Percentiles rank a stretch among this genome's conserved stretches.
phyloP scores from a whole-genome alignment of 2,113 vertebrate genomes.

The Lepus europaeus region DNA sequence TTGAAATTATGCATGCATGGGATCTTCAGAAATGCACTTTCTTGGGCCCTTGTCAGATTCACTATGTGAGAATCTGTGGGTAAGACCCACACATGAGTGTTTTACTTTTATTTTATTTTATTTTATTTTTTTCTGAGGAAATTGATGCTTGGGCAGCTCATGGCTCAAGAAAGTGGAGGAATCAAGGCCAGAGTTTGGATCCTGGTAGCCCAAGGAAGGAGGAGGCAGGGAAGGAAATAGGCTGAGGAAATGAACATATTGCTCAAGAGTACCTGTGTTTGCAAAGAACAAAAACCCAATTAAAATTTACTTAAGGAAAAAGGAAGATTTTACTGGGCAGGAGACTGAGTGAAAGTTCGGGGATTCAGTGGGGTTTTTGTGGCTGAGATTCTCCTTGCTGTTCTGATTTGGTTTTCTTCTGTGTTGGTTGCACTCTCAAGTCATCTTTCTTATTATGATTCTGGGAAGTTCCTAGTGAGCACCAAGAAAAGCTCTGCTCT shows the following conservation, averaged over 20 bases:
- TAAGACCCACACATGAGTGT: too few relatives aligned
- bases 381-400: not conserved
- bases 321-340: not conserved
- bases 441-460: slow-evolving; percentile 41
- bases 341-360: not conserved
- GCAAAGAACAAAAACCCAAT: slow-evolving; percentile 20
- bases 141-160: not conserved
- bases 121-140: not conserved
- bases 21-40: too few relatives aligned
- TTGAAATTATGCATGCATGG: too few relatives aligned
- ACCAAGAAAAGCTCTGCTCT: not conserved
- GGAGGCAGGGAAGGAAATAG: not conserved
- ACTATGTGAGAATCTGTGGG: too few relatives aligned
- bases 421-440: not conserved
- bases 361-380: not conserved
- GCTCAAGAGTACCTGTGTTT: not conserved
- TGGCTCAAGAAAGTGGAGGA: not conserved
- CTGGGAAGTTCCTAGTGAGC: not conserved
- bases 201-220: not conserved
- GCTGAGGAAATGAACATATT: not conserved
- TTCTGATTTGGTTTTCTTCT: not conserved
- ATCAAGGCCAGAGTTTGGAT: not conserved
- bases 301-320: slow-evolving; percentile 15
- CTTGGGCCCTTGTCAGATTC: too few relatives aligned
- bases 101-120: too few relatives aligned